Evolutionary conservation across 1,140 invertebrate genomes (phyloP), one percentile per base, ranked within the genome.

Genomic region (Drosophila micromelanica): DNA sequence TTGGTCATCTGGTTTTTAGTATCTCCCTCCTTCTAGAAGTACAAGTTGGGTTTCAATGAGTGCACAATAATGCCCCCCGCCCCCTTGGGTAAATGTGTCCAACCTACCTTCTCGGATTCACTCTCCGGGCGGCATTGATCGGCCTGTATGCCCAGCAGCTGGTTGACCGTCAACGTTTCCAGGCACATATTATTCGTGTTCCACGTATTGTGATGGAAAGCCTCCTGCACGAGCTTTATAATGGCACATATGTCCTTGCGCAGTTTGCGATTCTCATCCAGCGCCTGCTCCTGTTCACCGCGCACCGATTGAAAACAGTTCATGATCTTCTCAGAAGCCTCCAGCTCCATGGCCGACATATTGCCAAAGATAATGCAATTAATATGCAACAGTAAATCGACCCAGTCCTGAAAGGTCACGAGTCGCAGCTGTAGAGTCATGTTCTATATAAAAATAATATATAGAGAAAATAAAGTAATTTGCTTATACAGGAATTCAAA

Each of bases 401-500:
- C 81, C 91, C 91, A 92, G 56, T 92, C 91, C 17, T 92, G 81
- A 32, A 63, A 90, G 1, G 91, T 92, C 0, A 72, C 57, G 32
- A 91, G 43, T 6, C 90, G 90, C 2, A 91, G 15, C 67, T 90
- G 54, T 20, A 35, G 30, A 11, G 38, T 35, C 12, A 57, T 15
- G 2, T 52, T 32, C 49, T 51, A 9, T 8, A 11, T 8, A 32
- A 6, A 8, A 32, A 32, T 8, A 32, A 32, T 0, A 6, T 8
- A 8, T 0, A 5, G 6, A 32, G 6, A 32, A 32, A 12, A n/a
- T n/a, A n/a, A n/a, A n/a, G n/a, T n/a, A n/a, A n/a, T n/a, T n/a
- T n/a, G n/a, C n/a, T n/a, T n/a, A n/a, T n/a, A n/a, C n/a, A n/a
- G 8, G 45, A 3, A 32, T 0, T 27, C 4, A 27, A 27, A 5